Evolutionary conservation across 2,888 invertebrate genomes (phyloP), one percentile per base, ranked within the genome.

Genomic region (Opisthograptis luteolata): DNA sequence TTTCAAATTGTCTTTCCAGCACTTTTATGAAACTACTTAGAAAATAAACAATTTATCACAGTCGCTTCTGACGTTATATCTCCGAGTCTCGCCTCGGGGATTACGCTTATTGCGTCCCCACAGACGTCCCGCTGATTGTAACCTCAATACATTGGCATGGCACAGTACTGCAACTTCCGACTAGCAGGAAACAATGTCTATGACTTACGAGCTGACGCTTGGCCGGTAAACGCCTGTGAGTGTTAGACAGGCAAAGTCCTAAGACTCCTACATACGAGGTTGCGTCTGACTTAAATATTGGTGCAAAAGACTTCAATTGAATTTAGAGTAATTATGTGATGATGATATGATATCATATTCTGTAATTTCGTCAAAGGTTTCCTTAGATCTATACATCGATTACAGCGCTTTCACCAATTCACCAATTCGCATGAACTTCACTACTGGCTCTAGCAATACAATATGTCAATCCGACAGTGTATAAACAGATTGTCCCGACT

Each of bases 81-180:
- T 68, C 65, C 47, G 51, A 48, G 66, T 51, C 39, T 55, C 67
- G 68, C 66, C 60, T 66, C 66, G 64, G 71, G 81, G 85, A 84
- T 86, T 81, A 86, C 83, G 79, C 79, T 86, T 87, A 88, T 87
- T 86, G 86, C 79, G 76, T 76, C 83, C 85, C 81, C 58, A 73
- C 79, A 80, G 76, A 70, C 66, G 65, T 69, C 59, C 75, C 69
- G 73, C 74, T 76, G 80, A 84, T 84, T 84, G 81, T 81, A 79
- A 76, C 77, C 75, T 73, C 72, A 15, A 28, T 39, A 22, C 37
- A 28, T 1, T 17, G 4, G 10, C 24, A 9, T 19, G 2, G 6
- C 0, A 1, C 40, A 40, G 40, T 13, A n/a, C 19, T 20, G 1
- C 0, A 30, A 10, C 40, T 40, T 28, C 15, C 13, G 1, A 13